Base-by-base conservation (phyloP, 1,140 invertebrate species). In the Pseudomyrmex cubaensis region DNA sequence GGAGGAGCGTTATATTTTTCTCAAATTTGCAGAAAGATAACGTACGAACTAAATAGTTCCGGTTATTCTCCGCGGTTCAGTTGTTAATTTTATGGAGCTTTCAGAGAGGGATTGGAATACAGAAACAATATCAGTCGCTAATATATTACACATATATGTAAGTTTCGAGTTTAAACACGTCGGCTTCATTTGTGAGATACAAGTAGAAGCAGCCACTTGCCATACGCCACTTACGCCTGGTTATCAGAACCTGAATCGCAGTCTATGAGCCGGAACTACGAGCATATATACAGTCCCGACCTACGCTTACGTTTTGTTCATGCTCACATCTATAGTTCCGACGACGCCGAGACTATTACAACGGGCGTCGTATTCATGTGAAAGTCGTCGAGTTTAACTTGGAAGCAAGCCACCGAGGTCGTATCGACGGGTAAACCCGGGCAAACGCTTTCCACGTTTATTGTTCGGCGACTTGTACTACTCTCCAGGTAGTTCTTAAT, bases 371-470 rank as follows among this genome's bases (percentile, higher is more conserved):
- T 62, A 56, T 75, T 87, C 62, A 80, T 61, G 61, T 57, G 54
- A 85, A 86, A 83, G 77, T 83, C 84, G 74, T 73, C 83, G 59
- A 88, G 89, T 88, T 89, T 90, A 90, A 90, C 88, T 90, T 90
- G 89, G 89, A 88, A 85, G 83, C 85, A 87, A 87, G 87, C 88
- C 89, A 88, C 72, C 70, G 72, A n/a, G 67, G 76, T 72, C 74
- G 44, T 84, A 83, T 88, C 84, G 87, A 78, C 63, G 70, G 44
- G 80, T 72, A 77, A 82, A 88, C 84, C 62, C 69, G 61, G n/a
- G 62, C 59, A 17, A 57, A 78, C 54, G 72, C 46, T n/a, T 35
- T 59, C 22, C 44, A 20, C 20, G 52, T 75, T 87, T 72, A 88
- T 85, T 88, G 76, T 87, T 76, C 72, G 48, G 13, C 22, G 20